Evolutionary conservation across 2,888 invertebrate species (phyloP).

Genomic region (Pollenia labialis): DNA sequence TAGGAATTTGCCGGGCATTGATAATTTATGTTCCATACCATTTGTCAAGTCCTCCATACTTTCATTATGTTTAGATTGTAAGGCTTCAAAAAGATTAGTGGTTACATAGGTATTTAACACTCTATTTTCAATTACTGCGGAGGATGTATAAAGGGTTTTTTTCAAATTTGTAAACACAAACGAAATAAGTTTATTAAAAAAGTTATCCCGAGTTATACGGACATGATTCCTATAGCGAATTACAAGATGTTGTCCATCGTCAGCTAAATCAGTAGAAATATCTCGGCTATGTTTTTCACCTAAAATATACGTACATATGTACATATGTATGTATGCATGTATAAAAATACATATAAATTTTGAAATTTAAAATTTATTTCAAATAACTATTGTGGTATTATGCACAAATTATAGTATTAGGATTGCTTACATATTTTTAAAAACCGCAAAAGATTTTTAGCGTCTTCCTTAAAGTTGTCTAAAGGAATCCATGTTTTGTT

Average conservation of each 20-base stretch:
- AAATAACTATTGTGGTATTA: background rate
- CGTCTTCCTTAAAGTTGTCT: conserved; percentile 39
- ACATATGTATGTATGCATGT: too few relatives aligned
- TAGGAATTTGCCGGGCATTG: conserved; percentile 80
- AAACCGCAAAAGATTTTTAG: conserved; percentile 17
- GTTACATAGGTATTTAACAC: conserved; percentile 80
- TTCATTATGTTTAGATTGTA: conserved; percentile 75
- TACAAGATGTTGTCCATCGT: conserved; percentile 34
- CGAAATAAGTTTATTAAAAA: conserved; percentile 70
- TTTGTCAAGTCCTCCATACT: background rate
- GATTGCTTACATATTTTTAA: conserved; percentile 29
- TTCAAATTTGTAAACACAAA: conserved; percentile 71
- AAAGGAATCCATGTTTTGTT: conserved; percentile 44
- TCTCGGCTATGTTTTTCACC: background rate
- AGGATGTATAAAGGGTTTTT: background rate
- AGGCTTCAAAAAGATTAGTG: conserved; percentile 78
- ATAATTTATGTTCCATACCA: conserved; percentile 9
- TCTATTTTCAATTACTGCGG: conserved; percentile 50
- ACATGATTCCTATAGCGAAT: conserved; percentile 9
- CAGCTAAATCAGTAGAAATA: conserved; percentile 25
- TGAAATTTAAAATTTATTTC: background rate
- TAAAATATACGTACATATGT: background rate
- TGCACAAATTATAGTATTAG: too few relatives aligned
- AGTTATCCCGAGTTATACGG: background rate
- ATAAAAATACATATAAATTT: too few relatives aligned